Evolutionary conservation across 2,888 invertebrate species (phyloP).

Genomic region (Spilarctia lutea): DNA sequence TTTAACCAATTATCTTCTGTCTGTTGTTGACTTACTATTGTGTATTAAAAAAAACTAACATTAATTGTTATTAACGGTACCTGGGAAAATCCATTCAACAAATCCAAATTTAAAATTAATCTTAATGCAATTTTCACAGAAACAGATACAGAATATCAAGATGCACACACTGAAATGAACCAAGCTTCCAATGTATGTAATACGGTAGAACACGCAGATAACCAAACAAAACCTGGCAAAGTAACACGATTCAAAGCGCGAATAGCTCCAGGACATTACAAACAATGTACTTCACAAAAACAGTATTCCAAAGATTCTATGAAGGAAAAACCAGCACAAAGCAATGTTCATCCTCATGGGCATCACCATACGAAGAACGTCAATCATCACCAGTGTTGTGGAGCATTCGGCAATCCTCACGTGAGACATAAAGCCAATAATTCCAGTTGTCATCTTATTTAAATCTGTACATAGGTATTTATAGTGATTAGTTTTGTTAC

Average conservation of each 20-base stretch:
- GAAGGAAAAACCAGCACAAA: slow-evolving; percentile 59
- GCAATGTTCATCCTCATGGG: slow-evolving; percentile 74
- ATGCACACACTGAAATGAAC: slow-evolving; percentile 66
- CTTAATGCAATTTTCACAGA: slow-evolving; percentile 55
- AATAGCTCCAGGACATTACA: slow-evolving; percentile 77
- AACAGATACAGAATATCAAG: slow-evolving; percentile 79
- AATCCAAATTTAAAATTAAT: neutral
- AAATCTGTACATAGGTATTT: slow-evolving; percentile 45
- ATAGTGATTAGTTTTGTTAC: neutral
- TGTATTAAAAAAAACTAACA: neutral
- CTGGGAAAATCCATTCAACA: neutral
- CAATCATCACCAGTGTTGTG: slow-evolving; percentile 83
- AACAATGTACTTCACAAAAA: slow-evolving; percentile 62
- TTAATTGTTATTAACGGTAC: neutral
- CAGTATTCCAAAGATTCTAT: slow-evolving; percentile 65
- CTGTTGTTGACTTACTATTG: neutral
- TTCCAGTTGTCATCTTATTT: slow-evolving; percentile 77
- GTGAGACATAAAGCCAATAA: slow-evolving; percentile 79
- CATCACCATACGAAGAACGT: slow-evolving; percentile 80
- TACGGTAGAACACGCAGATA: slow-evolving; percentile 59
- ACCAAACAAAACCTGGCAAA: slow-evolving; percentile 70
- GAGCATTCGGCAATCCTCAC: slow-evolving; percentile 82
- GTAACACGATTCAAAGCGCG: slow-evolving; percentile 75
- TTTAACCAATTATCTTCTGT: neutral
- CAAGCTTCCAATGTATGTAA: slow-evolving; percentile 61